Evolutionary conservation across 2,888 invertebrate genomes (phyloP), one percentile per base, ranked within the genome.

Genomic region (Leucoptera coffeella): DNA sequence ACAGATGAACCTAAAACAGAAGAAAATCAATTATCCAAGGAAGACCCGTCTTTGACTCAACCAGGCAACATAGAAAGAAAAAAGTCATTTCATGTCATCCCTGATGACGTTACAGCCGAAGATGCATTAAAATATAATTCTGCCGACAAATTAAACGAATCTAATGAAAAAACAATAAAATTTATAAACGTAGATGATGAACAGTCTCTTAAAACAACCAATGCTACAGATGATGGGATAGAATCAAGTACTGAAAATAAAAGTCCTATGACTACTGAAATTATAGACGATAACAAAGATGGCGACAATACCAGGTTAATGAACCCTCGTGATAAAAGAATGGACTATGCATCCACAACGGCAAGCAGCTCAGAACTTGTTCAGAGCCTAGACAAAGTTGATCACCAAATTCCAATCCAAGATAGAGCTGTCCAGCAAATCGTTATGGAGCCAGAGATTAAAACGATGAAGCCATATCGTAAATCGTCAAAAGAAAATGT

Each of bases 11-110:
- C n/a, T n/a, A n/a, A n/a, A n/a, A n/a, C 8, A n/a, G 27, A 23
- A 12, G 13, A 15, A 23, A 23, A 11, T 9, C 44, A 43, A 30
- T 22, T 33, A 8, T 32, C 29, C n/a, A n/a, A n/a, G n/a, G n/a
- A n/a, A 26, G 36, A 32, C 25, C 14, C 29, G 2, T 32, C 34
- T 15, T 30, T 39, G 14, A 46, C 34, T 32, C 39, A 50, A 12
- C 39, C 43, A 28, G 49, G 37, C 43, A 61, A 55, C 29, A 35
- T 42, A 38, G 43, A 53, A 4, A 58, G 73, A 28, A 62, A 54
- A 43, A 48, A 54, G 32, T 69, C 69, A 12, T 69, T 69, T 40
- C 64, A 65, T 43, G 43, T 69, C 13, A 40, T 69, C 2, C 67
- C 67, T 2, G 55, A 56, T 33, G 51, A 55, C 38, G 36, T 36